phyloP scores from a whole-genome alignment of 92 coral and sea anemone species.

The Porites rus region DNA sequence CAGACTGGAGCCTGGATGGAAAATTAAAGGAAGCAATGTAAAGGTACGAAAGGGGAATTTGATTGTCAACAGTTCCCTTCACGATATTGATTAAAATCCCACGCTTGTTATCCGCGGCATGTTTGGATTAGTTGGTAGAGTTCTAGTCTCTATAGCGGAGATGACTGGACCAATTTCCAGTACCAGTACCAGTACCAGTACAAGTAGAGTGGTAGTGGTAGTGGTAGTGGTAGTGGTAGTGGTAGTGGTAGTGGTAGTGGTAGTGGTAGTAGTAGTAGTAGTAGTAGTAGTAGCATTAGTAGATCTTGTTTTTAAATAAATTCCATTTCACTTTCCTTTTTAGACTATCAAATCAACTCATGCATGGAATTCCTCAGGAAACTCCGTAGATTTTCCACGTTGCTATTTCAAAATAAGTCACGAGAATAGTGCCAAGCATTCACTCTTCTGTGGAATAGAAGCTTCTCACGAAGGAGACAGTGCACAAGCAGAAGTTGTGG shows the following conservation, averaged over 20 bases:
- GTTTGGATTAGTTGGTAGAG: too few species aligned
- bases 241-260: too few species aligned
- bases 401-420: slow-evolving; percentile 30
- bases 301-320: too few species aligned
- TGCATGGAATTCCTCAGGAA: slow-evolving; percentile 21
- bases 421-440: slow-evolving; percentile 18
- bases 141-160: too few species aligned
- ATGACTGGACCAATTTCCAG: too few species aligned
- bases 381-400: slow-evolving; percentile 17
- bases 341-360: slow-evolving; percentile 23
- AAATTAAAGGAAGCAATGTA: neutral
- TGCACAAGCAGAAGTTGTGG: slow-evolving; percentile 27
- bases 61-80: neutral
- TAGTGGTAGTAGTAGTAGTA: too few species aligned
- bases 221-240: too few species aligned
- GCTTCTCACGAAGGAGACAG: slow-evolving; percentile 30
- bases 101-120: too few species aligned
- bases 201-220: neutral
- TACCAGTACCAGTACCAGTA: too few species aligned
- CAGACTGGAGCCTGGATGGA: slow-evolving; percentile 13
- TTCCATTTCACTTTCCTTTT: neutral
- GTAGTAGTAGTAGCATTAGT: too few species aligned
- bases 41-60: neutral
- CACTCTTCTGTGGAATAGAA: slow-evolving; percentile 34
- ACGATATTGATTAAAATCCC: too few species aligned